A percentile compares a stretch with the other conserved stretches of the same genome.
Conservation (phyloP, 2,113 vertebrate genomes). For the Callipepla squamata region DNA sequence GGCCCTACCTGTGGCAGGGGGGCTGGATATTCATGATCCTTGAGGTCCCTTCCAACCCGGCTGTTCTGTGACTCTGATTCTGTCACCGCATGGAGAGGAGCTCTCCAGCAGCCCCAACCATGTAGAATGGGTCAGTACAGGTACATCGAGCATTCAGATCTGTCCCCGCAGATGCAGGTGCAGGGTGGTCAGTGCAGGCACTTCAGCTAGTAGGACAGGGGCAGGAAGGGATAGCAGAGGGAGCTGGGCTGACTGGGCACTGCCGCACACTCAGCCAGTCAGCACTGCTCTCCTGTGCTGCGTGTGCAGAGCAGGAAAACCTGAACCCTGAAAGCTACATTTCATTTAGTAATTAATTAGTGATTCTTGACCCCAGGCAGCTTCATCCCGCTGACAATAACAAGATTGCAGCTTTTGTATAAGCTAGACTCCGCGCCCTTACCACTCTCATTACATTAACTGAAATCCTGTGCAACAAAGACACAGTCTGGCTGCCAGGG, state of each 20-base stretch:
- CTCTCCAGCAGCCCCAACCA: background rate
- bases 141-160: fast-evolving
- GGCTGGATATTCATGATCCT: too few species aligned
- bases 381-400: conserved; percentile 22
- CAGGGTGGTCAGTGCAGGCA: fast-evolving
- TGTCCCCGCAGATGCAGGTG: background rate
- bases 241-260: fast-evolving
- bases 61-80: too few species aligned
- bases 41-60: too few species aligned
- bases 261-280: fast-evolving
- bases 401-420: conserved; percentile 34
- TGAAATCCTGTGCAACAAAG: background rate
- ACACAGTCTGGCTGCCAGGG: background rate
- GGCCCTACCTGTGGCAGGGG: too few species aligned
- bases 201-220: fast-evolving
- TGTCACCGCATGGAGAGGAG: background rate
- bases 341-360: conserved; percentile 59
- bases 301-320: background rate
- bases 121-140: background rate
- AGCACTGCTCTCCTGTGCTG: fast-evolving
- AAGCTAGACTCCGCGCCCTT: background rate
- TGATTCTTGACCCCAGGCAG: conserved; percentile 41
- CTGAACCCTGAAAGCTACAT: background rate
- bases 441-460: background rate
- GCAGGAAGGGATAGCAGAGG: fast-evolving